Evolutionary conservation across 1,140 invertebrate species (phyloP).

Genomic region (Tetramorium simillimum): DNA sequence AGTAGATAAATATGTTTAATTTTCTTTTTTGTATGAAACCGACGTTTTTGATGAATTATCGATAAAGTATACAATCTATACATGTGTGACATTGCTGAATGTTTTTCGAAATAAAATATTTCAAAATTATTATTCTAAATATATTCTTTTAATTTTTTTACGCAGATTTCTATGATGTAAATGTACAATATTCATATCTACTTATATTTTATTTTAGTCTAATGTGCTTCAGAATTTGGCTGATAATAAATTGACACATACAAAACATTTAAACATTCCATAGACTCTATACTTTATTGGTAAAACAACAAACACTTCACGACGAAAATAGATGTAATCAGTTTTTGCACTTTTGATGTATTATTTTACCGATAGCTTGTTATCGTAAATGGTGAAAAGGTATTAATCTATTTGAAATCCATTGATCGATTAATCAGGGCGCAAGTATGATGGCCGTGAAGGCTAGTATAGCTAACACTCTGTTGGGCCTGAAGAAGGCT

Average conservation of each 20-base stretch:
- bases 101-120: background rate
- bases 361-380: slow-evolving; percentile 47
- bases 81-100: background rate
- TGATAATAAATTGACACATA: background rate
- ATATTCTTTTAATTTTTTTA: slow-evolving; percentile 5
- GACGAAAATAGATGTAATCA: background rate
- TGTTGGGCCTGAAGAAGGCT: slow-evolving; percentile 86
- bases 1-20: slow-evolving; percentile 41
- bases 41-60: background rate
- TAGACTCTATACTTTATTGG: slow-evolving; percentile 31
- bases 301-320: background rate
- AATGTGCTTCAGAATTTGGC: slow-evolving; percentile 1
- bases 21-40: slow-evolving; percentile 26
- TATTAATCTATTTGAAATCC: slow-evolving; percentile 77
- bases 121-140: slow-evolving; percentile 15
- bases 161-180: background rate
- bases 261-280: background rate
- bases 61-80: slow-evolving; percentile 17
- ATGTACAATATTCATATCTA: background rate
- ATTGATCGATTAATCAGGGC: slow-evolving; percentile 83
- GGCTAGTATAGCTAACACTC: slow-evolving; percentile 86
- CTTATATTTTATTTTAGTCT: background rate
- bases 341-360: slow-evolving; percentile 3
- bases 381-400: slow-evolving; percentile 11
- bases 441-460: slow-evolving; percentile 84